Percentiles rank a stretch among this genome's conserved stretches.
These are phyloP conservation scores for Acronicta aceris DNA, from an alignment of 2,888 invertebrate genomes.

Conservation along the genomic window DNA sequence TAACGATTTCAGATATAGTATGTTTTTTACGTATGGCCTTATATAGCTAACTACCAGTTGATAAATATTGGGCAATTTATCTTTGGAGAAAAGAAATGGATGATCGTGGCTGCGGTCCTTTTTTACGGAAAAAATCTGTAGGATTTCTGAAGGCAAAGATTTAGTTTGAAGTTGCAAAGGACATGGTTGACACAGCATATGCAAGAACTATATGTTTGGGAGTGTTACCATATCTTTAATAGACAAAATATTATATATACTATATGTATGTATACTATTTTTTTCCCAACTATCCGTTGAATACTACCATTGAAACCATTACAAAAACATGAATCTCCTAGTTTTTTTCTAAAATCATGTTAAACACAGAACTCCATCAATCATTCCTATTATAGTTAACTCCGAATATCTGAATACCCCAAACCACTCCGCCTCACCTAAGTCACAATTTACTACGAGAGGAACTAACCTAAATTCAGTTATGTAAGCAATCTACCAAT, in stretches of 20 bases:
- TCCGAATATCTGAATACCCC: conserved; percentile 19
- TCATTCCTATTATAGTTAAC: neutral
- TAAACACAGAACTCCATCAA: neutral
- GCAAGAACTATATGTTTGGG: no score
- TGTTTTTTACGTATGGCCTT: conserved; percentile 8
- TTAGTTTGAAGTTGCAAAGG: neutral
- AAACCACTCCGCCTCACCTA: conserved; percentile 36
- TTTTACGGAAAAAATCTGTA: neutral
- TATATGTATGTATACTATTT: no score
- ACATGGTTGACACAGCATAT: no score
- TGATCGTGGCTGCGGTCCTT: neutral
- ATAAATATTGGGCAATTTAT: conserved; percentile 24
- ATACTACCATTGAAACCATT: no score
- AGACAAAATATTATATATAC: no score
- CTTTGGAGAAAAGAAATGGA: conserved; percentile 10
- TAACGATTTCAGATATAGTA: conserved; percentile 22
- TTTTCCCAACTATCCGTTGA: no score
- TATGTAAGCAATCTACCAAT: conserved; percentile 66
- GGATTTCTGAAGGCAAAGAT: neutral
- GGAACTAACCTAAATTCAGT: conserved; percentile 67
- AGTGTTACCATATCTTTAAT: no score
- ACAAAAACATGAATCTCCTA: no score
- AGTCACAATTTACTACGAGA: conserved; percentile 48
- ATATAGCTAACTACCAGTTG: conserved; percentile 10
- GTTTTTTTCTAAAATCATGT: neutral